Conservation (phyloP, 37 sponge, comb jelly and placozoan species). For the Beroe forskalii region DNA sequence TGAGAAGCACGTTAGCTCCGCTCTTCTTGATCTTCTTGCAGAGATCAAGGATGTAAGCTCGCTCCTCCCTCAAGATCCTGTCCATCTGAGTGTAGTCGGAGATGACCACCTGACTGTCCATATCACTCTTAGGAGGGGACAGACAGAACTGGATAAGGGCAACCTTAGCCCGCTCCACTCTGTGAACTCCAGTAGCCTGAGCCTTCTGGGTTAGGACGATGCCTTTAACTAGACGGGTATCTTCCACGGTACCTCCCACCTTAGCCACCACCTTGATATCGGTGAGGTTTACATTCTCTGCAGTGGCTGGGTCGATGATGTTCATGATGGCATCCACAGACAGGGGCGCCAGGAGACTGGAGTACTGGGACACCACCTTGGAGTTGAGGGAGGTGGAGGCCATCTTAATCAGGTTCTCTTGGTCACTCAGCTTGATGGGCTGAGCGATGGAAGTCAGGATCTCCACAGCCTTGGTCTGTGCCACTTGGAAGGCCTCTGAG, state of each 20-base stretch:
- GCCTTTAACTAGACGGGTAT: conserved; percentile 97
- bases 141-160: conserved; percentile 99
- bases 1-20: conserved; percentile 96
- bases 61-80: conserved; percentile 93
- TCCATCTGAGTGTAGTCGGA: conserved; percentile 99
- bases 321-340: conserved; percentile 94
- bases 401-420: conserved; percentile 89
- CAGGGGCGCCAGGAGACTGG: conserved; percentile 85
- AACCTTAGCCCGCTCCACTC: conserved; percentile 97
- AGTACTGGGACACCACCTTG: conserved; percentile 98
- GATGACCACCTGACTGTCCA: conserved; percentile 98
- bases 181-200: conserved; percentile 80
- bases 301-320: conserved; percentile 85
- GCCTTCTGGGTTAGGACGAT: conserved; percentile 96
- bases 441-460: conserved; percentile 81
- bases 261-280: conserved; percentile 80
- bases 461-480: conserved; percentile 81
- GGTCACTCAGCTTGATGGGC: conserved; percentile 82
- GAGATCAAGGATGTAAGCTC: conserved; percentile 95
- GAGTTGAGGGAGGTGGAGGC: conserved; percentile 97
- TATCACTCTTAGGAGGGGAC: conserved; percentile 98
- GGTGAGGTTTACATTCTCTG: conserved; percentile 94
- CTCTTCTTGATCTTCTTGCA: conserved; percentile 99
- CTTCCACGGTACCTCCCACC: conserved; percentile 93
- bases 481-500: conserved; percentile 92